phyloP scores from a whole-genome alignment of 2,888 invertebrate genomes.

The Nesidiocoris tenuis region DNA sequence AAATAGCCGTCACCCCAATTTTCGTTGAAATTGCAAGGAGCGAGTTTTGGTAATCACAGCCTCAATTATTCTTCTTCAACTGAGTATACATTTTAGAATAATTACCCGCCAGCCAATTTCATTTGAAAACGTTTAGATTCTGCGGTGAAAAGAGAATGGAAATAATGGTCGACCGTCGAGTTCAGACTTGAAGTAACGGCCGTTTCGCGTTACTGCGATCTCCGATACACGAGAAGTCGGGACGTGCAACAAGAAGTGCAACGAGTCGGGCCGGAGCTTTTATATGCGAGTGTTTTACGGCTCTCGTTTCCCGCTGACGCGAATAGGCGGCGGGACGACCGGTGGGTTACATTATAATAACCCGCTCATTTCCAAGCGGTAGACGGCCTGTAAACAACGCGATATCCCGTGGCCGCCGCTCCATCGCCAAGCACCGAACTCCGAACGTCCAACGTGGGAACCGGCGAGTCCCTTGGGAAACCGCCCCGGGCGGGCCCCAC shows the following conservation, averaged over 20 bases:
- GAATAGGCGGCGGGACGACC: neutral
- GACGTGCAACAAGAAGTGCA: neutral
- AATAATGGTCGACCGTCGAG: too few species aligned
- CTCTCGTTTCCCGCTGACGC: too few species aligned
- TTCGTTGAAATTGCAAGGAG: too few species aligned
- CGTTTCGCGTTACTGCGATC: neutral
- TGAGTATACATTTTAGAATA: too few species aligned
- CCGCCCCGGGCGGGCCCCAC: slow-evolving; percentile 6
- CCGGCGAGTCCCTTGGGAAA: slow-evolving; percentile 9
- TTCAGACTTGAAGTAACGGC: neutral
- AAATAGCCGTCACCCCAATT: too few species aligned
- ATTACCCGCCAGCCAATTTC: too few species aligned
- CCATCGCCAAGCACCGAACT: neutral
- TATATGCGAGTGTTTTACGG: neutral
- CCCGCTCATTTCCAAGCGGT: neutral
- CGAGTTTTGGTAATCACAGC: too few species aligned
- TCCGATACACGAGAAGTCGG: neutral
- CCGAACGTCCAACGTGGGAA: slow-evolving; percentile 4
- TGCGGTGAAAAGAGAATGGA: too few species aligned
- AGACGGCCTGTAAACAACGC: neutral
- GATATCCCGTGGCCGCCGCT: neutral
- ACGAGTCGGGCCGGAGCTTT: neutral
- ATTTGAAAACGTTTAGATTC: too few species aligned
- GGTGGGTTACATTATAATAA: neutral
- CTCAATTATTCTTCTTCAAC: too few species aligned